Conservation (phyloP, 2,888 invertebrate genomes). For the Ethmia dodecea region DNA sequence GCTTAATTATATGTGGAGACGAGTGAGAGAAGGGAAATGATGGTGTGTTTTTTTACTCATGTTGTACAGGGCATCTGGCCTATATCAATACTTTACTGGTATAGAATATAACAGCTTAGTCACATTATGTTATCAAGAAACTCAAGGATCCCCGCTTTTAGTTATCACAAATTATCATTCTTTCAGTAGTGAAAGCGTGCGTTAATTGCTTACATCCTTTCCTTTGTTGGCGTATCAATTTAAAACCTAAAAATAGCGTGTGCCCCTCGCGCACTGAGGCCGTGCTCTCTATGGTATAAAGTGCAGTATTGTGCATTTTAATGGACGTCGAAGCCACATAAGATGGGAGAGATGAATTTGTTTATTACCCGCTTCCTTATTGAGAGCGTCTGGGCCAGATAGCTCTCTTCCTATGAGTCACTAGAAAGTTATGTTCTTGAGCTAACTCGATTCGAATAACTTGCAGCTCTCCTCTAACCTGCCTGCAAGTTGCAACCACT, state of each 20-base stretch:
- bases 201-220: slow-evolving; percentile 74
- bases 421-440: slow-evolving; percentile 73
- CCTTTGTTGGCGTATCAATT: slow-evolving; percentile 72
- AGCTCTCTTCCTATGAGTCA: slow-evolving; percentile 77
- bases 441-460: slow-evolving; percentile 64
- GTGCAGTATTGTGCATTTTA: slow-evolving; percentile 76
- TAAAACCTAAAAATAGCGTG: slow-evolving; percentile 66
- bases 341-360: slow-evolving; percentile 76
- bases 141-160: slow-evolving; percentile 17
- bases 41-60: slow-evolving; percentile 39
- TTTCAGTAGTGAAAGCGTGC: slow-evolving; percentile 54
- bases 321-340: slow-evolving; percentile 66
- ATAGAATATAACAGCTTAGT: background rate
- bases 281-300: slow-evolving; percentile 57
- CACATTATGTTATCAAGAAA: slow-evolving; percentile 27
- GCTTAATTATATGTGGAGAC: slow-evolving; percentile 63
- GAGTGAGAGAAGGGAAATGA: slow-evolving; percentile 46
- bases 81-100: slow-evolving; percentile 27
- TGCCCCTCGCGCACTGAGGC: slow-evolving; percentile 53
- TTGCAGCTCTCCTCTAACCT: slow-evolving; percentile 41
- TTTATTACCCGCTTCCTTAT: slow-evolving; percentile 78
- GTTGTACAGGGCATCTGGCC: slow-evolving; percentile 38
- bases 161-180: slow-evolving; percentile 32
- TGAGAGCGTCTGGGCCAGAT: slow-evolving; percentile 74
- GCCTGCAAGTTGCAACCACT: slow-evolving; percentile 33